Percentiles rank a stretch among this genome's conserved stretches.
phyloP scores from a whole-genome alignment of 2,113 vertebrate genomes.

The Neogale vison region DNA sequence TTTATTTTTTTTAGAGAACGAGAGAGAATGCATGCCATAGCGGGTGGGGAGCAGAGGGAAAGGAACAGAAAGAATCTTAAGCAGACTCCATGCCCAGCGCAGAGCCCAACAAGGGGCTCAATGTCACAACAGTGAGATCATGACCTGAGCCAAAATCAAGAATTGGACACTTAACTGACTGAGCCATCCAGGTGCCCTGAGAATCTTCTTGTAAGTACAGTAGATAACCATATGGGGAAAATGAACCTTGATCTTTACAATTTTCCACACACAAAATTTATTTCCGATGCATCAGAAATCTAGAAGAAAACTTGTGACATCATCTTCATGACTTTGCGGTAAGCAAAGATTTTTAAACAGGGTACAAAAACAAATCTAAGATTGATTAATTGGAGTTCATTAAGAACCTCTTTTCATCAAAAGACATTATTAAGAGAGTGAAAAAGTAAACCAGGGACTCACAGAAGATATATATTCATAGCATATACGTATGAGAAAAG shows the following conservation, averaged over 20 bases:
- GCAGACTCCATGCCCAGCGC: neutral
- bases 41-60: neutral
- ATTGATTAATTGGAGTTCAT: neutral
- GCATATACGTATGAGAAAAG: neutral
- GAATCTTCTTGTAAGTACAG: neutral
- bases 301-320: neutral
- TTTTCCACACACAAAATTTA: neutral
- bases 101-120: neutral
- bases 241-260: neutral
- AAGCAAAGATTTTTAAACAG: neutral
- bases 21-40: neutral
- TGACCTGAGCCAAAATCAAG: neutral
- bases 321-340: neutral
- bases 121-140: neutral
- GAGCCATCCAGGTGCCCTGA: neutral
- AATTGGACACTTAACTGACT: neutral
- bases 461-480: neutral
- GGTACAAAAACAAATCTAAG: neutral
- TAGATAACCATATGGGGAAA: neutral
- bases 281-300: neutral
- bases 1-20: neutral
- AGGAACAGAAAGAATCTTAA: neutral
- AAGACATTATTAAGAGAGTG: neutral
- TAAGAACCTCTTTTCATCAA: neutral
- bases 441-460: neutral